These are phyloP conservation scores for Haplochromis burtoni DNA, from an alignment of 2,113 vertebrate genomes.

Conservation along the genomic window DNA sequence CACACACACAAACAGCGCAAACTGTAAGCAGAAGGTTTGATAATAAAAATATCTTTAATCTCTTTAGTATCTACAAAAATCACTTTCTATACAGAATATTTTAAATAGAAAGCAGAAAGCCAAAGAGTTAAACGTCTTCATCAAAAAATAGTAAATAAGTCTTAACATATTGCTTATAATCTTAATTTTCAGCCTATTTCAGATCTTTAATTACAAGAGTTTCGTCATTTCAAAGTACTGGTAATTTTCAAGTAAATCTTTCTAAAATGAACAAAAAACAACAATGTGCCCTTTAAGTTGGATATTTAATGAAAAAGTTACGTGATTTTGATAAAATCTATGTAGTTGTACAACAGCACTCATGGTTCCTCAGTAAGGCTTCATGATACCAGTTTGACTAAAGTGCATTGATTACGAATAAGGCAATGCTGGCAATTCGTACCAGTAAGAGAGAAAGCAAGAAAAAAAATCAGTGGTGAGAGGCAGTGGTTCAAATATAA, in stretches of 20 bases:
- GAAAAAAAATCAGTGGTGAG: background rate
- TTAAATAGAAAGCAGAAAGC: background rate
- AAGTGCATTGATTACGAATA: fast-evolving
- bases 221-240: background rate
- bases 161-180: background rate
- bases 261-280: background rate
- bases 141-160: background rate
- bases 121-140: background rate
- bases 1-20: background rate
- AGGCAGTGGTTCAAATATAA: background rate
- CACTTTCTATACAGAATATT: background rate
- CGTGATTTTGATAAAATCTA: background rate
- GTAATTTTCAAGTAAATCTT: background rate
- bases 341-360: background rate
- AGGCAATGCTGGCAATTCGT: background rate
- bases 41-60: constrained; percentile 11
- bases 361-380: background rate
- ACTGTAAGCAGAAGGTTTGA: background rate
- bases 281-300: background rate
- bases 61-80: constrained; percentile 3
- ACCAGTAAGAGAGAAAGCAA: background rate
- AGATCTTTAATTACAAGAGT: background rate
- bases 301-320: background rate
- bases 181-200: background rate
- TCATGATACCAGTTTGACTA: background rate